These are phyloP conservation scores for Archips xylosteana DNA, from an alignment of 2,888 invertebrate genomes.

Conservation along the genomic window DNA sequence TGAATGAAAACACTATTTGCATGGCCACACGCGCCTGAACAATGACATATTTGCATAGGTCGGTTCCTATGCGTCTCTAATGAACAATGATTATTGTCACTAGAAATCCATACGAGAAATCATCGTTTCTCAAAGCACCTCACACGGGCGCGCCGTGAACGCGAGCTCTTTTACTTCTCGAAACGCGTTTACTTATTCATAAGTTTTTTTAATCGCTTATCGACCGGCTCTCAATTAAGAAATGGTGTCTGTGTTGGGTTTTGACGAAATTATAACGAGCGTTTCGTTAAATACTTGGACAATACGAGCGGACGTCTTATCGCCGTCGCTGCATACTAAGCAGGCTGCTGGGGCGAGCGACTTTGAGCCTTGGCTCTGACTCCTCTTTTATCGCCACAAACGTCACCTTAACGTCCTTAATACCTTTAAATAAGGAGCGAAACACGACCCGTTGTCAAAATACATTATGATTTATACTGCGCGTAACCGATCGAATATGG, in stretches of 20 bases:
- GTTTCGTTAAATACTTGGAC: conserved; percentile 63
- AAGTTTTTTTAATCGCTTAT: conserved; percentile 40
- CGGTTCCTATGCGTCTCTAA: conserved; percentile 60
- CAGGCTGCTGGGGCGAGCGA: conserved; percentile 57
- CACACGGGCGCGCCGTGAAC: conserved; percentile 54
- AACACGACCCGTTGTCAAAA: conserved; percentile 59
- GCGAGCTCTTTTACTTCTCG: conserved; percentile 46
- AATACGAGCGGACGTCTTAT: conserved; percentile 73
- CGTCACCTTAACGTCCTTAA: conserved; percentile 48
- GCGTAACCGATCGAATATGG: conserved; percentile 69
- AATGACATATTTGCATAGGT: conserved; percentile 79
- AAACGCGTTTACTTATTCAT: conserved; percentile 55
- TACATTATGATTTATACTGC: conserved; percentile 65
- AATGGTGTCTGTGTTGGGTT: conserved; percentile 66
- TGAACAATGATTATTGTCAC: conserved; percentile 79
- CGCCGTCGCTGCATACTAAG: conserved; percentile 68
- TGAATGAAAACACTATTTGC: conserved; percentile 82
- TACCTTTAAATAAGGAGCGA: conserved; percentile 60
- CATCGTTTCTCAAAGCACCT: conserved; percentile 69
- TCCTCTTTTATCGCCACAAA: conserved; percentile 43
- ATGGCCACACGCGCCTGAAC: conserved; percentile 61
- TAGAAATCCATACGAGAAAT: conserved; percentile 81
- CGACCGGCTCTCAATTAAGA: conserved; percentile 59
- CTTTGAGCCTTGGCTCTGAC: conserved; percentile 58
- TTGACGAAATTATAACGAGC: conserved; percentile 75